Evolutionary conservation across 2,113 vertebrate species (phyloP).

Genomic region (Sterrhoptilus dennistouni): DNA sequence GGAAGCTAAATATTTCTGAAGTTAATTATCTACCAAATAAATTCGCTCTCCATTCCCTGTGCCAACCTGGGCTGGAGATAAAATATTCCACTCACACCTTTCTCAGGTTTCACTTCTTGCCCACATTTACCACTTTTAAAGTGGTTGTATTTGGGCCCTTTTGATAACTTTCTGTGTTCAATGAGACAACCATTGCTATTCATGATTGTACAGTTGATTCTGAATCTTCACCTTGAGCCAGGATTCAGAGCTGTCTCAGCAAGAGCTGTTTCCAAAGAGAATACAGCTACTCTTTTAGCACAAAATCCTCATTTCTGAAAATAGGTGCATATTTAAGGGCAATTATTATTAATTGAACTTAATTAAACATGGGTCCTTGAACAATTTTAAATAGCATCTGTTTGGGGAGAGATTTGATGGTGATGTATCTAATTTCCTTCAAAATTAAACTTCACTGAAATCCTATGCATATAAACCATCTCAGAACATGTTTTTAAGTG

Average conservation of each 20-base stretch:
- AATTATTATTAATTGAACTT: not conserved
- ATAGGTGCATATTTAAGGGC: not conserved
- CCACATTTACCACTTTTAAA: not conserved
- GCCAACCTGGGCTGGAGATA: not conserved
- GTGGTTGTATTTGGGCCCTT: not conserved
- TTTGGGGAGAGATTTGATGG: not conserved
- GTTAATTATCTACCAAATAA: not conserved
- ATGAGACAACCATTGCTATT: not conserved
- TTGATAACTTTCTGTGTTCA: not conserved
- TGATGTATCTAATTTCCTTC: not conserved
- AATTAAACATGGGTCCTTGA: not conserved
- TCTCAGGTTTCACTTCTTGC: not conserved
- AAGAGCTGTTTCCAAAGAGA: not conserved
- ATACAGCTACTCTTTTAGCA: not conserved
- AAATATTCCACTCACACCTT: not conserved
- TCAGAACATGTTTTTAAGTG: not conserved
- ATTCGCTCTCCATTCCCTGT: fast-evolving
- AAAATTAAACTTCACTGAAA: not conserved
- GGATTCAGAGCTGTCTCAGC: not conserved
- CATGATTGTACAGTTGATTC: not conserved
- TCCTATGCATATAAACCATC: not conserved
- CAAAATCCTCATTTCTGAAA: not conserved
- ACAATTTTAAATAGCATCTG: not conserved
- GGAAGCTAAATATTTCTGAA: not conserved
- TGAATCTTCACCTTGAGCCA: not conserved